phyloP scores from a whole-genome alignment of 2,888 invertebrate genomes.

The Frankliniella intonsa region DNA sequence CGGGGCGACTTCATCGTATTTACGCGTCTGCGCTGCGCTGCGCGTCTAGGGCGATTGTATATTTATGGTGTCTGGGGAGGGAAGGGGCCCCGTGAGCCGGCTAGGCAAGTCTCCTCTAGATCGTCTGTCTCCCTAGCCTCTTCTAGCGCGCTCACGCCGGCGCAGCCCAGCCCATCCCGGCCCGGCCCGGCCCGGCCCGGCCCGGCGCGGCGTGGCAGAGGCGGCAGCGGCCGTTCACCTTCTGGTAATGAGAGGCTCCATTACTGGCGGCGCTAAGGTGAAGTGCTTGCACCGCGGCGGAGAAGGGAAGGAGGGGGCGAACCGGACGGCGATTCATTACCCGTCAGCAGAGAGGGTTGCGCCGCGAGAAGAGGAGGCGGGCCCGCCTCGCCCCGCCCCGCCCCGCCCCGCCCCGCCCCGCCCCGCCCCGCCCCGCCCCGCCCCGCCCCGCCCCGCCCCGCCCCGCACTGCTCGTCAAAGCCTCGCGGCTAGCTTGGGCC shows the following conservation, averaged over 20 bases:
- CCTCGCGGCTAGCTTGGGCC: not conserved
- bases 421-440: not conserved
- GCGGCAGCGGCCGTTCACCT: not conserved
- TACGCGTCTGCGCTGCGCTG: not conserved
- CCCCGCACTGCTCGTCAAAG: not conserved
- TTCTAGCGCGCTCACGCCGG: not conserved
- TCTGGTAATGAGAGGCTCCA: not conserved
- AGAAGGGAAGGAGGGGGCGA: too few species aligned
- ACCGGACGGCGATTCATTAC: too few species aligned
- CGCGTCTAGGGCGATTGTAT: conserved; percentile 1
- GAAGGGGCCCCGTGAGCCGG: not conserved
- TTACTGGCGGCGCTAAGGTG: too few species aligned
- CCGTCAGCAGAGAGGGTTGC: too few species aligned
- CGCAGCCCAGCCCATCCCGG: not conserved
- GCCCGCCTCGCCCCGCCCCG: not conserved
- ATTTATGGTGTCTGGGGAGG: not conserved
- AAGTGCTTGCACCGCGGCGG: too few species aligned
- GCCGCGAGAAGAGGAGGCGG: not conserved
- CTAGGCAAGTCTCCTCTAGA: not conserved
- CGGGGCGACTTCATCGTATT: not conserved
- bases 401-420: not conserved
- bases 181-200: not conserved
- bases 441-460: not conserved
- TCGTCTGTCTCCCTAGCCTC: not conserved
- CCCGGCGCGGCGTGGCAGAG: not conserved